A percentile compares a stretch with the other conserved stretches of the same genome.
Conservation (phyloP, 2,113 vertebrate genomes). For the Alligator sinensis region DNA sequence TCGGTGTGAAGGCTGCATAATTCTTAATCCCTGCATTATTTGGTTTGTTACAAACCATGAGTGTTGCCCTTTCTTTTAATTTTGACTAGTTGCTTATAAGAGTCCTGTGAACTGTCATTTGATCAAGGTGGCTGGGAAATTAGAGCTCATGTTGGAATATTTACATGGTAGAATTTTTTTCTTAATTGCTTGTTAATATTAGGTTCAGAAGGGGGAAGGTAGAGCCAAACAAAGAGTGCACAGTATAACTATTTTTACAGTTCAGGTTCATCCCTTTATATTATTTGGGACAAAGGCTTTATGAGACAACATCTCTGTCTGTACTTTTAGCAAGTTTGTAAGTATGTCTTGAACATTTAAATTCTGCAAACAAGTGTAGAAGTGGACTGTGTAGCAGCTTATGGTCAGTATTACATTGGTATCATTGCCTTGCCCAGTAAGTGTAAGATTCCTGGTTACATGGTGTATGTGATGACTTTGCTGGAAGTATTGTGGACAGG, state of each 20-base stretch:
- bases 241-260: not conserved
- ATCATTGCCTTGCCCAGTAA: not conserved
- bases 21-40: not conserved
- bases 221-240: not conserved
- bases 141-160: rapidly evolving
- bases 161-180: rapidly evolving
- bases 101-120: too few relatives aligned
- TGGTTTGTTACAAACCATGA: rapidly evolving
- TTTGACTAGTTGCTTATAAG: not conserved
- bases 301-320: rapidly evolving
- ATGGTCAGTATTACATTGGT: rapidly evolving
- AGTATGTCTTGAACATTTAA: not conserved
- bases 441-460: not conserved
- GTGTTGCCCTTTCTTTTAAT: rapidly evolving
- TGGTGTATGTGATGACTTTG: not conserved
- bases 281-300: rapidly evolving
- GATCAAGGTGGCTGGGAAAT: rapidly evolving
- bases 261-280: not conserved
- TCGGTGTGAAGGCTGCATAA: rapidly evolving
- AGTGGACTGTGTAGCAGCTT: not conserved
- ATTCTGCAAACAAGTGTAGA: rapidly evolving
- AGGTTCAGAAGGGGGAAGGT: too few relatives aligned
- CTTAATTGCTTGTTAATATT: not conserved
- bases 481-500: not conserved
- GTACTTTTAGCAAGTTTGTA: rapidly evolving